Base-by-base conservation (phyloP, 2,888 invertebrate genomes). In the Lordiphosa fenestrarum region DNA sequence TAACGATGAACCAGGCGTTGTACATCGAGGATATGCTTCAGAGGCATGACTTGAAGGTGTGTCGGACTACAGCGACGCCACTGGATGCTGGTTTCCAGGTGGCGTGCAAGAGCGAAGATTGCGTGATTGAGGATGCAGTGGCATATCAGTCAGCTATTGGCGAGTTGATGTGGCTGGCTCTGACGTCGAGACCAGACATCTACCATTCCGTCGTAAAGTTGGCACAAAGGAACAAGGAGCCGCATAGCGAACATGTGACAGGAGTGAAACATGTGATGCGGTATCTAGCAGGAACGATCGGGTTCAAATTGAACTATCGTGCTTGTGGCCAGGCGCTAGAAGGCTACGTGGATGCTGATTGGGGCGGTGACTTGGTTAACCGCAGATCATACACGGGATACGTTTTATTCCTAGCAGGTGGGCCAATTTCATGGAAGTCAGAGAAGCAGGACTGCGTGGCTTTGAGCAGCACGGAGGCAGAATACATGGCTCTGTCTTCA, bases 261-360 rank as follows among this genome's bases (percentile, higher is more conserved):
- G 50, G n/a, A 15, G n/a, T 33, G 6, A 50, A 40, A 10, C 40
- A 40, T 50, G 50, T 33, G 10, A n/a, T 50, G 50, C n/a, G 33
- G n/a, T 49, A 33, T 30, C 30, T 40, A 10, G 30, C 13, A 7
- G 30, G 7, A 5, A 40, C 21, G 33, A 12, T 7, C 21, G 40
- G 10, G 4, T 21, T 35, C 9, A 41, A 35, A 7, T 12, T 38
- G 37, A 37, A 37, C 3, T 25, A 23, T 47, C 15, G 19, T 35
- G 33, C 7, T 21, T 21, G 12, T 10, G 42, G 23, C 23, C 23
- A 25, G 25, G 25, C 25, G 25, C 25, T 25, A 25, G 13, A 5
- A 12, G 30, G 30, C 7, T 46, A 15, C 35, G 44, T 33, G 12
- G 33, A 46, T 35, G 44, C 44, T 13, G 35, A 46, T 30, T 46